These are phyloP conservation scores for Indicator indicator DNA, from an alignment of 2,113 vertebrate species.

Conservation along the genomic window DNA sequence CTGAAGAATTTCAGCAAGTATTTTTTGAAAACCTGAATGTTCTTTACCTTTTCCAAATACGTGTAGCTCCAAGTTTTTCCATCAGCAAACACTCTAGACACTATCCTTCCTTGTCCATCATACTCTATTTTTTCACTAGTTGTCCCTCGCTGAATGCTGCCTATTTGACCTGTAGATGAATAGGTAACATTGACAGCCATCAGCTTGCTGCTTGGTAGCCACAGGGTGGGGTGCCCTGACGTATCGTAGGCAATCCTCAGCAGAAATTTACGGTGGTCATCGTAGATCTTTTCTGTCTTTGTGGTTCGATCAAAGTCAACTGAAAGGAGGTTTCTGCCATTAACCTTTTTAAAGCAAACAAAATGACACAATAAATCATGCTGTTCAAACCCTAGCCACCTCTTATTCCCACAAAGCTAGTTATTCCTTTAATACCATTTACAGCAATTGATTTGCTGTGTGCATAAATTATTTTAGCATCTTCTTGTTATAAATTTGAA, in stretches of 20 bases:
- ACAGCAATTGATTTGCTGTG: constrained; percentile 73
- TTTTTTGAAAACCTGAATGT: not conserved
- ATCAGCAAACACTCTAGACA: constrained; percentile 93
- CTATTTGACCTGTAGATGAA: constrained; percentile 90
- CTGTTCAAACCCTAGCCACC: constrained; percentile 24
- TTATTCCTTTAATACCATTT: constrained; percentile 75
- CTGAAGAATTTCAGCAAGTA: not conserved
- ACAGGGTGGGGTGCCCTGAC: constrained; percentile 93
- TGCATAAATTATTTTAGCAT: constrained; percentile 78
- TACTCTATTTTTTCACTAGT: constrained; percentile 93
- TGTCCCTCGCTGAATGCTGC: constrained; percentile 91
- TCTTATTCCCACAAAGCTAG: constrained; percentile 62
- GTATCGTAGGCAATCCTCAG: constrained; percentile 94
- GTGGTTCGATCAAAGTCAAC: constrained; percentile 97
- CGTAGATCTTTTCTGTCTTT: constrained; percentile 98
- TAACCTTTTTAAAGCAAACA: constrained; percentile 87
- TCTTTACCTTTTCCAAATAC: constrained; percentile 92
- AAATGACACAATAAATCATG: constrained; percentile 55
- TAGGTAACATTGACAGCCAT: constrained; percentile 96
- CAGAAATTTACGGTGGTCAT: constrained; percentile 98
- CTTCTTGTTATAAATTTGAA: constrained; percentile 68
- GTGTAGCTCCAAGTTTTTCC: constrained; percentile 99
- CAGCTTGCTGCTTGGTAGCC: constrained; percentile 97
- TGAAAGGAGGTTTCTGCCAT: constrained; percentile 96
- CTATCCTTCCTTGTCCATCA: constrained; percentile 90